These are phyloP conservation scores for Calameuta filiformis DNA, from an alignment of 2,888 invertebrate species.

Conservation along the genomic window DNA sequence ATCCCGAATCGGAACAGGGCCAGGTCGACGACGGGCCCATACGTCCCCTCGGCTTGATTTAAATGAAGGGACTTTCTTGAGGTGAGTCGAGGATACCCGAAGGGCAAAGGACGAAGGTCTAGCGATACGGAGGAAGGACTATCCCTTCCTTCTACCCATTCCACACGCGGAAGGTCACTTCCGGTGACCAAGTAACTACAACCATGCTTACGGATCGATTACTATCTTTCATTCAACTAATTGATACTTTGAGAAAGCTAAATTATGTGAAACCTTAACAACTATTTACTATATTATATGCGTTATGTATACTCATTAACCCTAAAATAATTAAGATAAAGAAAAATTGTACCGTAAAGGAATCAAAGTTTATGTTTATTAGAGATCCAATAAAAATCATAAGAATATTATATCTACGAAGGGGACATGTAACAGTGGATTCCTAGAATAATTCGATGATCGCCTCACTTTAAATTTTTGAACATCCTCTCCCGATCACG, in stretches of 20 bases:
- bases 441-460: not conserved
- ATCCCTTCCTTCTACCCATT: not conserved
- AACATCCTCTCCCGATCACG: conserved; percentile 9
- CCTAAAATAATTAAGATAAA: not conserved
- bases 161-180: not conserved
- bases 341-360: not conserved
- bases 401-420: not conserved
- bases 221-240: not conserved
- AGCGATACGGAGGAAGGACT: not conserved
- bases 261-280: not conserved
- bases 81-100: not conserved
- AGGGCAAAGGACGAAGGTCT: not conserved
- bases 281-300: not conserved
- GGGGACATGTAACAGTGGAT: not conserved
- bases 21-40: not conserved
- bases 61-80: not conserved
- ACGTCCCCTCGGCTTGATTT: conserved; percentile 3
- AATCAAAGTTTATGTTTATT: not conserved
- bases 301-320: not conserved
- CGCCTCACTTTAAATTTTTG: not conserved
- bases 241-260: not conserved
- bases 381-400: not conserved
- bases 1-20: conserved; percentile 5
- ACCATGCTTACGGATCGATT: not conserved
- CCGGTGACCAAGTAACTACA: not conserved